Base-by-base conservation (phyloP, 2,888 invertebrate genomes). In the Xestia c-nigrum region DNA sequence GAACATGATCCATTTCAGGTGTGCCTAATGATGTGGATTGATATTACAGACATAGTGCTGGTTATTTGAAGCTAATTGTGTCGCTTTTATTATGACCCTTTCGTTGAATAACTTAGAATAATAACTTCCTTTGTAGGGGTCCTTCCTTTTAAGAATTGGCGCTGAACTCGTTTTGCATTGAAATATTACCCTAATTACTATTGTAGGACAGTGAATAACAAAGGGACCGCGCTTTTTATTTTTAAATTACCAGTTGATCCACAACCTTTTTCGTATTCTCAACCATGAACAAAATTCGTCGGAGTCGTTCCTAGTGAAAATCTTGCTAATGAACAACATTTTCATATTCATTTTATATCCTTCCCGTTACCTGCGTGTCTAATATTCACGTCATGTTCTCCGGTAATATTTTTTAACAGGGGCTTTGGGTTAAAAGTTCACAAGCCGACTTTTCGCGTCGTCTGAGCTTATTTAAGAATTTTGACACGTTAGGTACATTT, bases 1-100 rank as follows among this genome's bases (percentile, higher is more conserved):
- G 94, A 94, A 94, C 78, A 87, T 85, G 87, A 88, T 88, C 91
- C 88, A 87, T 86, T 89, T 92, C 87, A 84, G 88, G 88, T 88
- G 84, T 83, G 50, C 57, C 57, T 78, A 88, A 89, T 89, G 88
- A 92, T 91, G 80, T 84, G 72, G 75, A 84, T 87, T 85, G 85
- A 87, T 85, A 87, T 86, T 79, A 89, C 76, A 80, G 70, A 80
- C 70, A 38, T 47, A 14, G 69, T 70, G 64, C 57, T 82, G 38
- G 74, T 81, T 78, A 78, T 76, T 67, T 52, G 74, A 80, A 70
- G 65, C 78, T 77, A 74, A 88, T 85, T 85, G 82, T 61, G 72
- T 74, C 59, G 78, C 74, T 78, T 73, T 81, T 76, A 64, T 47
- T 55, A 71, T 61, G 43, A 67, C 55, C 63, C 40, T 77, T 59